phyloP scores from a whole-genome alignment of 2,113 vertebrate species.

The Buteo buteo region DNA sequence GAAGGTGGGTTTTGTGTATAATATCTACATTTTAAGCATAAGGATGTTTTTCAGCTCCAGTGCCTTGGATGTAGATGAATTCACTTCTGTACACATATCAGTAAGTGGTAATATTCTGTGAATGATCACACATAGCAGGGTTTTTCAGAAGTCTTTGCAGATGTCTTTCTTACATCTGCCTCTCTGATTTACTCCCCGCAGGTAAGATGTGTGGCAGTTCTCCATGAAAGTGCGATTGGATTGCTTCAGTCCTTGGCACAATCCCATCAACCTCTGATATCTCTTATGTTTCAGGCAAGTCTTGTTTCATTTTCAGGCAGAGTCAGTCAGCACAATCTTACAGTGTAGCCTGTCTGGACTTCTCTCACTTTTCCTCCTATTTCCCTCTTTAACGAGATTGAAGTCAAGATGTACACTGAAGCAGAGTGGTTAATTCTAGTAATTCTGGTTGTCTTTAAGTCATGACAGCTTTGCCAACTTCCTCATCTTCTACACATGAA shows the following conservation, averaged over 20 bases:
- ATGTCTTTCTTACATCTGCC: background rate
- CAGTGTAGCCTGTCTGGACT: background rate
- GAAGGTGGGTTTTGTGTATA: background rate
- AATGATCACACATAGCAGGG: background rate
- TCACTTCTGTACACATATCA: background rate
- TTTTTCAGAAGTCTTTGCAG: conserved; percentile 1
- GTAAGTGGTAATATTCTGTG: background rate
- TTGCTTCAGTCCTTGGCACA: conserved; percentile 27
- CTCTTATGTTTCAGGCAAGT: background rate
- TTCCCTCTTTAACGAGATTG: background rate
- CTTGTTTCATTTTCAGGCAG: background rate
- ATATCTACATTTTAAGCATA: background rate
- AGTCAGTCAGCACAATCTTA: background rate
- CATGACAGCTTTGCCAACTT: background rate
- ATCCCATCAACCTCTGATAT: background rate
- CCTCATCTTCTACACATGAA: background rate
- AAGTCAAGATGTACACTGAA: background rate
- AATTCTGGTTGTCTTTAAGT: background rate
- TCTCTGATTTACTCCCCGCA: conserved; percentile 19
- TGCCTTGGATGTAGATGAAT: background rate
- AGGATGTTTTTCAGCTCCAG: background rate
- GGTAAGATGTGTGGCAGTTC: conserved; percentile 14
- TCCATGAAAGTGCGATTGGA: background rate
- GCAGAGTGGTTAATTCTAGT: background rate
- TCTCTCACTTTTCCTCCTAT: background rate